Percentiles rank a stretch among this genome's conserved stretches.
Conservation (phyloP, 2,888 invertebrate genomes). For the Maniola hyperantus region DNA sequence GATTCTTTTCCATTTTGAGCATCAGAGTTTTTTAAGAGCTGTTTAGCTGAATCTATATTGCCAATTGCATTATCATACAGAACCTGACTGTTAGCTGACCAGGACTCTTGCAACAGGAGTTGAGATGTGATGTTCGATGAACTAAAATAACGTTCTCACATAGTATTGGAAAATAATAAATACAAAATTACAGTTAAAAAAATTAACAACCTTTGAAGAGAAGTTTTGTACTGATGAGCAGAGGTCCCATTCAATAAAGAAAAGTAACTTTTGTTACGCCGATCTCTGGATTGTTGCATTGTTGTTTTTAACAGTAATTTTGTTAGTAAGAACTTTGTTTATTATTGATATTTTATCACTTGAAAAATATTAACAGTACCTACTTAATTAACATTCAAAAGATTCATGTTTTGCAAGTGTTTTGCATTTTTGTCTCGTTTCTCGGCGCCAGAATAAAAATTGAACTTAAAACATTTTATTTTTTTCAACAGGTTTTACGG, state of each 20-base stretch:
- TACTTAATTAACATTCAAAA: too few relatives aligned
- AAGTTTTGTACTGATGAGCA: constrained; percentile 28
- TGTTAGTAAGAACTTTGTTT: too few relatives aligned
- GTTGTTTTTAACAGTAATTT: not conserved
- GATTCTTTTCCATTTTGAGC: constrained; percentile 41
- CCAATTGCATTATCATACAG: constrained; percentile 40
- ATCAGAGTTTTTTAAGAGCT: constrained; percentile 48
- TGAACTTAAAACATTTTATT: too few relatives aligned
- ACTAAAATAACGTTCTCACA: constrained; percentile 47
- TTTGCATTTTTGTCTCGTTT: too few relatives aligned
- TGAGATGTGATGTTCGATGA: constrained; percentile 58
- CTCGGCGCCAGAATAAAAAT: too few relatives aligned
- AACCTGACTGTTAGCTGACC: constrained; percentile 49
- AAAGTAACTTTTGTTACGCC: not conserved
- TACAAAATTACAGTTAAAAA: not conserved
- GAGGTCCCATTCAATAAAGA: constrained; percentile 24
- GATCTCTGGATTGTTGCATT: constrained; percentile 3
- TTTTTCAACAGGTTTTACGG: too few relatives aligned
- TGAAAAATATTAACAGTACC: too few relatives aligned
- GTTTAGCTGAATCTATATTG: constrained; percentile 48
- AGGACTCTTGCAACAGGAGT: constrained; percentile 53
- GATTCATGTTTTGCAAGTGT: too few relatives aligned
- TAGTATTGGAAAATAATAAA: not conserved
- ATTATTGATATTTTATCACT: too few relatives aligned
- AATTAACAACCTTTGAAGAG: constrained; percentile 24